A percentile compares a stretch with the other conserved stretches of the same genome.
These are phyloP conservation scores for Bugulina stolonifera DNA, from an alignment of 2,888 invertebrate genomes.

Conservation along the genomic window DNA sequence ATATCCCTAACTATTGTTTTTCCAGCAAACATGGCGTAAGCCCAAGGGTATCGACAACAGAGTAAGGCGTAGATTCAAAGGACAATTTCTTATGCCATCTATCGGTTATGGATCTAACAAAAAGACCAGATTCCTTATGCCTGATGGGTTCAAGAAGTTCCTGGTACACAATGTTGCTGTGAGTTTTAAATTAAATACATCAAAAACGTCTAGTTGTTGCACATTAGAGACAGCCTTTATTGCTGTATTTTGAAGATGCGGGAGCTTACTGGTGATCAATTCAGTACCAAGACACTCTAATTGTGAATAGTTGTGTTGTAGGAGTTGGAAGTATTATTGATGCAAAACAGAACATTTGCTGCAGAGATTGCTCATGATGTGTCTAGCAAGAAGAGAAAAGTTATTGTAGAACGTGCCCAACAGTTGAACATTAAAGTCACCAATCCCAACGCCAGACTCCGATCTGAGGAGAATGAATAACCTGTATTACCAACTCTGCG, in stretches of 20 bases:
- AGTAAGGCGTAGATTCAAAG: conserved; percentile 97
- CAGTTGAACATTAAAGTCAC: conserved; percentile 91
- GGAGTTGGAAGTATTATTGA: conserved; percentile 94
- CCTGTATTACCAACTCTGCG: too few relatives aligned
- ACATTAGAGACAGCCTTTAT: too few relatives aligned
- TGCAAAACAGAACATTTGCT: conserved; percentile 96
- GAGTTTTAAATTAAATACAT: too few relatives aligned
- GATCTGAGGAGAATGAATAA: conserved; percentile 98
- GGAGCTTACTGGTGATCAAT: too few relatives aligned
- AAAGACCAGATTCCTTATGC: conserved; percentile 91
- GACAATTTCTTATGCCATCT: conserved; percentile 96
- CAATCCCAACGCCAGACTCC: conserved; percentile 89
- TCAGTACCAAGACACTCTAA: too few relatives aligned
- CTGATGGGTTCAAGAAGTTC: conserved; percentile 95
- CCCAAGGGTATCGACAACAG: conserved; percentile 99
- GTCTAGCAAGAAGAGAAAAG: conserved; percentile 93
- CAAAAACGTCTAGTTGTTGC: too few relatives aligned
- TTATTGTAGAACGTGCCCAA: conserved; percentile 91
- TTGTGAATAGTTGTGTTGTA: too few relatives aligned
- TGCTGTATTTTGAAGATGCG: too few relatives aligned
- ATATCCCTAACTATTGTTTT: too few relatives aligned
- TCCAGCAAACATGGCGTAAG: conserved; percentile 93
- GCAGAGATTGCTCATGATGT: conserved; percentile 97
- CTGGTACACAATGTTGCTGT: conserved; percentile 79
- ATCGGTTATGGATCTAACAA: conserved; percentile 97